Percentiles rank a stretch among this genome's conserved stretches.
Evolutionary conservation across 1,140 invertebrate genomes (phyloP).

Genomic region (Nylanderia fulva): DNA sequence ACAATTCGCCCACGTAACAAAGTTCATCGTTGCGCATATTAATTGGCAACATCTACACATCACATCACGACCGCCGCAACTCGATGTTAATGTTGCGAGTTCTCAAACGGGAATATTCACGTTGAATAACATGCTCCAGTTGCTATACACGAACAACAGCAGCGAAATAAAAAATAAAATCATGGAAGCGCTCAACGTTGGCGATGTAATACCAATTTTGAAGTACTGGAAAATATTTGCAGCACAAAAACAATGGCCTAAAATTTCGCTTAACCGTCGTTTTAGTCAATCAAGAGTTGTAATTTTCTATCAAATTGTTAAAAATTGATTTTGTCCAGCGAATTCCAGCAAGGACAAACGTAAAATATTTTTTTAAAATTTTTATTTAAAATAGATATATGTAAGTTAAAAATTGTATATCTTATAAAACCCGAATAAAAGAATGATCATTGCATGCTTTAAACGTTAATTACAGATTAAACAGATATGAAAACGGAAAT

Average conservation of each 20-base stretch:
- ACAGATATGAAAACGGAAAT: too few relatives aligned
- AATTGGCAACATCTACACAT: slow-evolving; percentile 70
- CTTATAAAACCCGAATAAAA: not conserved
- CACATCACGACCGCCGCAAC: slow-evolving; percentile 42
- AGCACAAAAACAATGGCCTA: slow-evolving; percentile 20
- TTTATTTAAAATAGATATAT: not conserved
- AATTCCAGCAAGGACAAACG: not conserved
- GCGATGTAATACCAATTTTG: slow-evolving; percentile 26
- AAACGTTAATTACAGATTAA: not conserved
- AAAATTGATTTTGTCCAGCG: slow-evolving; percentile 24
- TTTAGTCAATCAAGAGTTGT: slow-evolving; percentile 38
- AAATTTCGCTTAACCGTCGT: slow-evolving; percentile 27
- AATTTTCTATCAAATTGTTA: slow-evolving; percentile 20
- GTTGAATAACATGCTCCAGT: slow-evolving; percentile 45
- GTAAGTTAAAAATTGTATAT: not conserved
- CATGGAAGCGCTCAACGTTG: slow-evolving; percentile 10
- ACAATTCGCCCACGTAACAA: slow-evolving; percentile 49
- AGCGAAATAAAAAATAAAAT: slow-evolving; percentile 51
- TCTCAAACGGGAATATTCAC: slow-evolving; percentile 34
- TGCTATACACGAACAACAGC: not conserved
- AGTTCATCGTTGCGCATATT: slow-evolving; percentile 60
- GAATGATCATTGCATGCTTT: not conserved
- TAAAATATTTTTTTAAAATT: not conserved
- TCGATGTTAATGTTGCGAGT: slow-evolving; percentile 43
- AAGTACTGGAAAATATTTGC: slow-evolving; percentile 29